Base-by-base conservation (phyloP, 2,888 invertebrate species). In the Coelogynopora nodosa region DNA sequence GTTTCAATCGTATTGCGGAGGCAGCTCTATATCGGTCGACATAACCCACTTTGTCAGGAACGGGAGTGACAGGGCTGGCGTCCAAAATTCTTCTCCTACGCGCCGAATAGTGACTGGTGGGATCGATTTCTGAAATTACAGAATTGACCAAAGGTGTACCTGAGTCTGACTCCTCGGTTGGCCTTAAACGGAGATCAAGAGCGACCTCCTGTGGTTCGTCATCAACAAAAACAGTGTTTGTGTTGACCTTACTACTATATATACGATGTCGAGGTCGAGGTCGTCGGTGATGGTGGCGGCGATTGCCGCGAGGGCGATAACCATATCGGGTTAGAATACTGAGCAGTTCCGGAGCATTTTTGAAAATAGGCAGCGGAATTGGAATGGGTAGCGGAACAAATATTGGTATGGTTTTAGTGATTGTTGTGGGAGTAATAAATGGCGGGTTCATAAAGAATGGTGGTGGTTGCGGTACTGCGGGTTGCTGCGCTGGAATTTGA, bases 361-460 rank as follows among this genome's bases (percentile, higher is more conserved):
- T 86, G 85, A 86, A 86, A 28, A 86, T 86, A 23, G 86, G 86
- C 28, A 86, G 85, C 1, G 86, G 86, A 86, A 86, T 86, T 1
- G 86, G 86, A 28, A 86, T 27, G 49, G 86, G 86, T 28, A 86
- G 29, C 27, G 86, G 86, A 27, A 86, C 85, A 1, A 49, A 86
- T 0, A 86, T 27, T 26, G 86, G 86, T 0, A 31, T 31, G 0
- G 84, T 49, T 49, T 49, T 49, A 18, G 49, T 49, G 49, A 49
- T 18, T 5, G 18, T 49, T 10, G 5, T 49, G 49, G 30, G 23
- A 30, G n/a, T 2, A 27, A 0, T 27, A 0, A 23, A n/a, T n/a
- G 1, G 82, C 0, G 82, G 30, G n/a, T 23, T 2, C 13, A 13
- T 10, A 13, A 49, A 49, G 49, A 49, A 49, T 2, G 49, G 49